These are phyloP conservation scores for Cantharis rufa DNA, from an alignment of 2,888 invertebrate species.

Conservation along the genomic window DNA sequence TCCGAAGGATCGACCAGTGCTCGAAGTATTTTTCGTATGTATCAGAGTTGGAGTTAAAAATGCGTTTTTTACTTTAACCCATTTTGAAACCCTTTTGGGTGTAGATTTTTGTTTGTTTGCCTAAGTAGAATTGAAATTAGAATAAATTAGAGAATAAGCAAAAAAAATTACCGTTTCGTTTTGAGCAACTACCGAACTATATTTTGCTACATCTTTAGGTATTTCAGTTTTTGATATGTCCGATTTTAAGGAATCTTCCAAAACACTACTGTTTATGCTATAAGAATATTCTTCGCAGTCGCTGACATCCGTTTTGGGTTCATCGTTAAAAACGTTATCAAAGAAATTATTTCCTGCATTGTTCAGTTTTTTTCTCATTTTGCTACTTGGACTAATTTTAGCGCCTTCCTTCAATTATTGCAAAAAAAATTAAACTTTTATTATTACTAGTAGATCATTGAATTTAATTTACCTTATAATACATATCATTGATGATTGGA, in stretches of 20 bases:
- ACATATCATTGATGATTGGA: not conserved
- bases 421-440: not conserved
- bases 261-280: not conserved
- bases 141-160: not conserved
- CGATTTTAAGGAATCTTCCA: not conserved
- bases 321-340: slow-evolving; percentile 49
- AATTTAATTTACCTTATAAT: not conserved
- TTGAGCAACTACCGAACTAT: slow-evolving; percentile 45
- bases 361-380: not conserved
- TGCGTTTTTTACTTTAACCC: slow-evolving; percentile 75
- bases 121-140: not conserved
- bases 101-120: slow-evolving; percentile 48
- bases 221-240: too few species aligned
- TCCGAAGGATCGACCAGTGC: not conserved
- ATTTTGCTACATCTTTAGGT: slow-evolving; percentile 45
- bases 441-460: not conserved
- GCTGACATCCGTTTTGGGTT: slow-evolving; percentile 49
- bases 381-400: not conserved
- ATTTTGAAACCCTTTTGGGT: slow-evolving; percentile 66
- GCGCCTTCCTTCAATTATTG: not conserved
- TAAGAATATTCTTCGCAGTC: slow-evolving; percentile 46
- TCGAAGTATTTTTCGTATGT: not conserved
- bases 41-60: slow-evolving; percentile 58
- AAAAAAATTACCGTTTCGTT: slow-evolving; percentile 30
- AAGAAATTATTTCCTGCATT: not conserved